These are phyloP conservation scores for Tupaia chinensis DNA, from an alignment of 2,113 vertebrate species.

Conservation along the genomic window DNA sequence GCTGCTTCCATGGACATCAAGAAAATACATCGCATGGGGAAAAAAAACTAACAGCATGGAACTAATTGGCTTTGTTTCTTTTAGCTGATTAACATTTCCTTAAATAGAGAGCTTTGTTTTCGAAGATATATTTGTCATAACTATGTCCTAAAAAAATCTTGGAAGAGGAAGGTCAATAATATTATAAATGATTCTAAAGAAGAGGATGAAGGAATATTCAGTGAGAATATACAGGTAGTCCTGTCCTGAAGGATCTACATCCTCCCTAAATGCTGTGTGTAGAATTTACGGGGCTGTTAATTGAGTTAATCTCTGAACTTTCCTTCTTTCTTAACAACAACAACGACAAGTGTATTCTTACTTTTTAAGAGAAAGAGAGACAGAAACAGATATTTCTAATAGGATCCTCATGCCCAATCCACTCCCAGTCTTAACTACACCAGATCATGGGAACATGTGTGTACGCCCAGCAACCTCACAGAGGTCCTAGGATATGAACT, in stretches of 20 bases:
- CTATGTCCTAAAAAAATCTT: constrained; percentile 51
- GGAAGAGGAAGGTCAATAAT: constrained; percentile 55
- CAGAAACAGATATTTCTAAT: no score
- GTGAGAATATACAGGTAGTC: neutral
- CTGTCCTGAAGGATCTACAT: neutral
- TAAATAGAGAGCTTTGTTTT: constrained; percentile 74
- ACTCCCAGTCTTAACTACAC: no score
- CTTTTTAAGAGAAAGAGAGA: no score
- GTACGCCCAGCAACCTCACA: no score
- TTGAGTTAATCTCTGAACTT: neutral
- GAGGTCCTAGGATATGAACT: no score
- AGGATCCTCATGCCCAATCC: no score
- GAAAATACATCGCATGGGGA: constrained; percentile 55
- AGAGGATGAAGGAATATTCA: neutral
- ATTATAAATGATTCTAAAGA: neutral
- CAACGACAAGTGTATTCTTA: no score
- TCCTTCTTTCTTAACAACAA: no score
- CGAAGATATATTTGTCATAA: constrained; percentile 69
- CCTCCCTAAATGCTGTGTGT: neutral
- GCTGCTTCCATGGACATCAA: constrained; percentile 56
- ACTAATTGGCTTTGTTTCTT: constrained; percentile 80
- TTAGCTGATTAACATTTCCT: constrained; percentile 70
- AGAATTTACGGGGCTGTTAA: neutral
- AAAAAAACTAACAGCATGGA: constrained; percentile 74
- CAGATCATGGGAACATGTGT: no score